phyloP scores from a whole-genome alignment of 1,140 invertebrate species.

The Calosoma granatense region DNA sequence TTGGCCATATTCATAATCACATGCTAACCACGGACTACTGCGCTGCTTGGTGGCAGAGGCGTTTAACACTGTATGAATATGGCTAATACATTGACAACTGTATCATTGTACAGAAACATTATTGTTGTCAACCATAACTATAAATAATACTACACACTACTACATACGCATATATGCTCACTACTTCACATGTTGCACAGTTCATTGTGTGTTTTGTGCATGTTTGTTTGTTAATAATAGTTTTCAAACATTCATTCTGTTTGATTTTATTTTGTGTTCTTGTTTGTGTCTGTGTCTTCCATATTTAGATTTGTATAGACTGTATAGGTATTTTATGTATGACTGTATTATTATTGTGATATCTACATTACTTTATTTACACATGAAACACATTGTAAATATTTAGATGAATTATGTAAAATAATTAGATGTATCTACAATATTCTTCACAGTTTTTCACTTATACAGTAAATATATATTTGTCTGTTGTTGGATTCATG shows the following conservation, averaged over 20 bases:
- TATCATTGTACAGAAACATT: neutral
- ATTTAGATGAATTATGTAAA: constrained; percentile 1
- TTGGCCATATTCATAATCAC: constrained; percentile 26
- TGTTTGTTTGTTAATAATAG: too few species aligned
- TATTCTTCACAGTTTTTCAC: too few species aligned
- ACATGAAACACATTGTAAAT: neutral
- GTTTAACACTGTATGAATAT: constrained; percentile 23
- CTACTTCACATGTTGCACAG: neutral
- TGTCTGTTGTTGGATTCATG: too few species aligned
- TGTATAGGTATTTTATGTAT: neutral
- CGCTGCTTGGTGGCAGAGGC: constrained; percentile 19
- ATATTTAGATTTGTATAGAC: neutral
- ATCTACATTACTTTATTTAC: neutral
- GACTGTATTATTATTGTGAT: neutral
- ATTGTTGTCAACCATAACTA: too few species aligned
- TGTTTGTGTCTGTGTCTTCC: neutral
- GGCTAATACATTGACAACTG: constrained; percentile 17
- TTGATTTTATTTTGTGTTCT: neutral
- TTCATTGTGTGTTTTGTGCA: neutral
- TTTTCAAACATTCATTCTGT: too few species aligned
- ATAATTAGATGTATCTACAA: neutral
- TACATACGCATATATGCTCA: too few species aligned
- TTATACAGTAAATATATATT: too few species aligned
- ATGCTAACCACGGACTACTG: neutral
- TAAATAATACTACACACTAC: too few species aligned